Conservation (phyloP, 2,888 invertebrate genomes). For the Pachycephus smyrnensis region DNA sequence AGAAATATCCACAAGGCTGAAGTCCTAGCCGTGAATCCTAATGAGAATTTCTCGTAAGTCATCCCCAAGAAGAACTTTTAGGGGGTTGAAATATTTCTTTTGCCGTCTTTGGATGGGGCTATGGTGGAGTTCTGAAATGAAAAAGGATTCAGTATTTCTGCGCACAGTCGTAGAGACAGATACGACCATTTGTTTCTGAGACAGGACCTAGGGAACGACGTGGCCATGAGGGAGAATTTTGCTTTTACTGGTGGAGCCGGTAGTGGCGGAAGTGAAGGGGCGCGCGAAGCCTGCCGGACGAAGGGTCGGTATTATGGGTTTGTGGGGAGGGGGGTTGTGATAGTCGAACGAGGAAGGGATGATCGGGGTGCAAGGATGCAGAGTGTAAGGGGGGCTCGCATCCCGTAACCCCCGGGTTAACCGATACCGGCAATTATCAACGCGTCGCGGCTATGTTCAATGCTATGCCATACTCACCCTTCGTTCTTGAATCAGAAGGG, state of each 20-base stretch:
- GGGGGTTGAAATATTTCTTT: neutral
- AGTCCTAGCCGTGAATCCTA: neutral
- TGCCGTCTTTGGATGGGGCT: neutral
- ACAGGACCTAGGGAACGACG: neutral
- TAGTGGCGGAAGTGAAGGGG: slow-evolving; percentile 62
- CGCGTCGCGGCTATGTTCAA: slow-evolving; percentile 54
- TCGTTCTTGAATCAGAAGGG: slow-evolving; percentile 29
- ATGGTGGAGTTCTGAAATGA: neutral
- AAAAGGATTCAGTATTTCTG: neutral
- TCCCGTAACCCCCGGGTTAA: slow-evolving; percentile 60
- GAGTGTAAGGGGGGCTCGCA: slow-evolving; percentile 35
- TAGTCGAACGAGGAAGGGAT: neutral
- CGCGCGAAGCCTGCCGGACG: slow-evolving; percentile 59
- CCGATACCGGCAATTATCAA: slow-evolving; percentile 68
- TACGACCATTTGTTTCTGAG: neutral
- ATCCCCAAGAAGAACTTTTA: neutral
- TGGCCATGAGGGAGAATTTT: neutral
- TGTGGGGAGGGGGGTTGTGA: slow-evolving; percentile 41
- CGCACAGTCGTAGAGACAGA: neutral
- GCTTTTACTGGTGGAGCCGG: slow-evolving; percentile 24
- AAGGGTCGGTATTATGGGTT: slow-evolving; percentile 42
- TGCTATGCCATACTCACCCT: neutral
- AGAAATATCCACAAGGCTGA: neutral
- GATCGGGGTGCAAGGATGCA: slow-evolving; percentile 6
- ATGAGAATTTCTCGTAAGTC: neutral